A percentile compares a stretch with the other conserved stretches of the same genome.
Evolutionary conservation across 30 jellyfish, hydroid and myxozoan genomes (phyloP).

Genomic region (Aurelia coerulea): DNA sequence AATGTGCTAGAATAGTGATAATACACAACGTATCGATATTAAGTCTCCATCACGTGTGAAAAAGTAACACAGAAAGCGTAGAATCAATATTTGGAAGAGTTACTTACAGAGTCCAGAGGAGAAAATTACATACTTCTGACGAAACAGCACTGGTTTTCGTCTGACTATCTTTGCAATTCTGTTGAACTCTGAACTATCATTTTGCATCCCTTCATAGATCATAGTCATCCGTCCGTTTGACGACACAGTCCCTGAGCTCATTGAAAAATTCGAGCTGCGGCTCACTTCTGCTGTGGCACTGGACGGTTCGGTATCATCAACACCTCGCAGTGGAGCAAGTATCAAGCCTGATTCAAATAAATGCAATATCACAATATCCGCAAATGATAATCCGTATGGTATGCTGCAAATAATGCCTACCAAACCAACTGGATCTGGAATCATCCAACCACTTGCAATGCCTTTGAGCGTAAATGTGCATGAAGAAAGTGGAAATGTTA

Average conservation of each 20-base stretch:
- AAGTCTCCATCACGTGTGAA: too few species aligned
- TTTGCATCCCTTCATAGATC: constrained; percentile 27
- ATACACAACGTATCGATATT: too few species aligned
- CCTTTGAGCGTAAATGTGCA: constrained; percentile 41
- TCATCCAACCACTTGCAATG: constrained; percentile 21
- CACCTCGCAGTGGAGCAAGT: constrained; percentile 72
- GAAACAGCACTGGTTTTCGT: too few species aligned
- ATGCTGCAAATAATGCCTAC: constrained; percentile 61
- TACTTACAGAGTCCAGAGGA: too few species aligned
- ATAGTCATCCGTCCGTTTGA: constrained; percentile 41
- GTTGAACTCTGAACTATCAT: too few species aligned
- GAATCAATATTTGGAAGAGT: too few species aligned
- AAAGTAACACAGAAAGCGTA: too few species aligned
- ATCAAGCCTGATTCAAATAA: constrained; percentile 21
- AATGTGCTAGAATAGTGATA: too few species aligned
- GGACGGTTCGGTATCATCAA: constrained; percentile 52
- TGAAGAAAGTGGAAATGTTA: constrained; percentile 64
- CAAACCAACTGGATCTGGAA: constrained; percentile 36
- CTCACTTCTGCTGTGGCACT: constrained; percentile 59
- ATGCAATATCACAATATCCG: constrained; percentile 54
- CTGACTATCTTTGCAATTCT: too few species aligned
- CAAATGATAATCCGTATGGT: constrained; percentile 81
- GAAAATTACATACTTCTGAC: too few species aligned
- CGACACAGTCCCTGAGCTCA: constrained; percentile 77
- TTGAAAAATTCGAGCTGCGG: constrained; percentile 55